A percentile compares a stretch with the other conserved stretches of the same genome.
Conservation (phyloP, 2,888 invertebrate genomes). For the Zhuqinia jingwanae region DNA sequence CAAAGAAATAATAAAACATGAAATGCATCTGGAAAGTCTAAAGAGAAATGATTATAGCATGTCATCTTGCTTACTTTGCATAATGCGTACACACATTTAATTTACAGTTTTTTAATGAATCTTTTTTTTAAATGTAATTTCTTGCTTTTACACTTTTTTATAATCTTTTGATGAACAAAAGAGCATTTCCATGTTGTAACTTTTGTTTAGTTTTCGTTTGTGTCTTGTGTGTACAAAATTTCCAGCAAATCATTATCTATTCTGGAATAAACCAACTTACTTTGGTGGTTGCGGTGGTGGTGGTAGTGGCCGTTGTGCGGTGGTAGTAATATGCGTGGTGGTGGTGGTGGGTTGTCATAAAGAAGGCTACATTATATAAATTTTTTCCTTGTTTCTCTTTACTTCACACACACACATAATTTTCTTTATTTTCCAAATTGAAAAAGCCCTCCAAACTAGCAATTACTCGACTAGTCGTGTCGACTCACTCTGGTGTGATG, state of each 20-base stretch:
- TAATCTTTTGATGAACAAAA: constrained; percentile 17
- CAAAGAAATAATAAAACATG: background rate
- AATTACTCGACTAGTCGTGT: constrained; percentile 64
- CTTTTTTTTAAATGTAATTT: constrained; percentile 9
- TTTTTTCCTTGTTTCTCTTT: constrained; percentile 12
- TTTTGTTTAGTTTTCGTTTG: background rate
- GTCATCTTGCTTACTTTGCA: constrained; percentile 32
- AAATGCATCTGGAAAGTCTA: too few relatives aligned
- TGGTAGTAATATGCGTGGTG: too few relatives aligned
- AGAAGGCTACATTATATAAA: background rate
- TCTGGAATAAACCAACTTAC: constrained; percentile 23
- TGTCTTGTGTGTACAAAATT: background rate
- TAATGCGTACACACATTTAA: constrained; percentile 8
- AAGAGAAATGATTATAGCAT: background rate
- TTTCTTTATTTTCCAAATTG: constrained; percentile 44
- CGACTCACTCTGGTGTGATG: constrained; percentile 58
- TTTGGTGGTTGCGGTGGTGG: background rate
- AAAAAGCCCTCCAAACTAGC: constrained; percentile 55
- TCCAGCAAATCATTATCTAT: constrained; percentile 48
- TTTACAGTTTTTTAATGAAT: constrained; percentile 29
- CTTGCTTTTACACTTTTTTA: background rate
- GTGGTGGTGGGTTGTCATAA: background rate
- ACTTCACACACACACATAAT: too few relatives aligned
- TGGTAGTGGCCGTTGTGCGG: background rate
- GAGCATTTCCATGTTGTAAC: constrained; percentile 10